Base-by-base conservation (phyloP, 2,113 vertebrate genomes). In the Ailurus styani region DNA sequence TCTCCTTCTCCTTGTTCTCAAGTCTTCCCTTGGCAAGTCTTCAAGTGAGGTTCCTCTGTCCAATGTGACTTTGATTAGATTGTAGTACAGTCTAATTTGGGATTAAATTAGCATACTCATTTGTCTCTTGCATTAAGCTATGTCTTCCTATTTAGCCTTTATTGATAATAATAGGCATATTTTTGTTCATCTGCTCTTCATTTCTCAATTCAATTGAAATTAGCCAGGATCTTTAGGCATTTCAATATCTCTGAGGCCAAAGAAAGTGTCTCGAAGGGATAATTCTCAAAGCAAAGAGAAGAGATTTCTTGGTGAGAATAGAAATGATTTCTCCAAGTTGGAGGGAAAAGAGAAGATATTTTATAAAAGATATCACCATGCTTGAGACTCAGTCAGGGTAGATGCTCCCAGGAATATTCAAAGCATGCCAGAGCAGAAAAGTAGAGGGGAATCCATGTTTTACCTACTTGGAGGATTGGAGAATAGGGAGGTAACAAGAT, bases 181-280 rank as follows among this genome's bases (percentile, higher is more conserved):
- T 95, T 95, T 42, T 1, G 8, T 68, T 75, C 45, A 45, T n/a
- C 21, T 86, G n/a, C 21, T 18, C 1, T 8, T 62, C n/a, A 70
- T 88, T 78, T 70, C 57, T 92, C 50, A 92, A 14, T 68, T 57
- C 29, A 84, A 78, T 88, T 17, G 23, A 60, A 68, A 84, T 60
- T 21, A 6, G 42, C 21, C 11, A 92, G 64, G 29, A 52, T 52
- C 21, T 55, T 66, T 75, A 60, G 78, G 14, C 50, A 66, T 66
- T 11, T 87, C 64, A 66, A 2, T 82, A n/a, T 91, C 40, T 82
- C 66, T 91, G 17, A 77, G 23, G 9, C 23, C 60, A 60, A 57
- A 90, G 60, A 20, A 29, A 73, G 6, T n/a, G 6, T 70, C 31
- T 92, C 29, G 37, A n/a, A 52, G 23, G 14, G 9, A 88, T 92